Base-by-base conservation (phyloP, 2,888 invertebrate genomes). In the Dinocampus coccinellae region DNA sequence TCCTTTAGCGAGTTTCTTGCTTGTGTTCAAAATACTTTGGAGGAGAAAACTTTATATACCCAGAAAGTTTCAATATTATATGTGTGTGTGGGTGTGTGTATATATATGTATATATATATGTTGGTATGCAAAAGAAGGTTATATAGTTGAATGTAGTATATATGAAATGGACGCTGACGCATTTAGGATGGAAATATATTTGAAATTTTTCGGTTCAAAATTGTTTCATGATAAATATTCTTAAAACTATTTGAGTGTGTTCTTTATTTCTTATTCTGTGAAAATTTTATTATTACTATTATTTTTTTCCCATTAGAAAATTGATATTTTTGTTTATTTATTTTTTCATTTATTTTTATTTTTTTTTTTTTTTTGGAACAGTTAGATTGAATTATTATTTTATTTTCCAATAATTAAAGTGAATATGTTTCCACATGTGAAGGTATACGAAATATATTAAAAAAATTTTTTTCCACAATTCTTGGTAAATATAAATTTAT, bases 1-100 rank as follows among this genome's bases (percentile, higher is more conserved):
- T 64, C 42, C 53, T 13, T 52, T 20, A 47, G 24, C 13, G 64
- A 74, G 33, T 70, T 72, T 64, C 62, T 66, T 61, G 52, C 36
- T 47, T 33, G 52, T 36, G 62, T 55, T 62, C 20, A 10, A 58
- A n/a, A 58, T n/a, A 20, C 47, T 47, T 47, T 9, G 20, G 52
- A 42, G 16, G 7, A 65, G 61, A 69, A 61, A 66, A 66, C 29
- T 47, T 69, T 57, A 16, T 47, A 16, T 47, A 13, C 33, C 34
- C 24, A 26, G 58, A 53, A 65, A 72, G 47, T 57, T 26, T 57
- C n/a, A n/a, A n/a, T n/a, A n/a, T n/a, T n/a, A n/a, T 29, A 29
- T 29, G 7, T 29, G 7, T 29, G 29, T 29, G 29, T 29, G 62
- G 16, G 20, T 39, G 13, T 39, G 11, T 36, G 36, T 7, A 33